These are phyloP conservation scores for Plecotus auritus DNA, from an alignment of 2,113 vertebrate species.

Conservation along the genomic window DNA sequence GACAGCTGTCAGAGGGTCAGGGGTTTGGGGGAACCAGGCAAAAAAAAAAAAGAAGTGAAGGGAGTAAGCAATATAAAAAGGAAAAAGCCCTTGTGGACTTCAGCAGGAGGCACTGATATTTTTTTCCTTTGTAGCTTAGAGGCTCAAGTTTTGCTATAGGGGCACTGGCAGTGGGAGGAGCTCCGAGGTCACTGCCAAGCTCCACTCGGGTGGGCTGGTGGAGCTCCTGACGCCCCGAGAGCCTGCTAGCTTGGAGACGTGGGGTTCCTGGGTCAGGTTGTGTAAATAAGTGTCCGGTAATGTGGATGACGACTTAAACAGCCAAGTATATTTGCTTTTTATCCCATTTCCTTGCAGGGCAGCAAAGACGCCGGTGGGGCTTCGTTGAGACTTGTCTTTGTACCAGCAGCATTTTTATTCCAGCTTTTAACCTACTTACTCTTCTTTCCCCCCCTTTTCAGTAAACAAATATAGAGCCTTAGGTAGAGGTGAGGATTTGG, in stretches of 20 bases:
- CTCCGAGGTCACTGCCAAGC: not conserved
- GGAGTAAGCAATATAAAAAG: not conserved
- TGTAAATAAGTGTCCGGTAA: constrained; percentile 66
- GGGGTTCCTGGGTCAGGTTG: constrained; percentile 36
- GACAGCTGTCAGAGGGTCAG: not conserved
- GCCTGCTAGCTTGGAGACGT: not conserved
- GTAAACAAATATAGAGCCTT: constrained; percentile 61
- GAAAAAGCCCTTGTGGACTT: not conserved
- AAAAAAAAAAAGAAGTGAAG: not conserved
- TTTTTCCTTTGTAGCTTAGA: not conserved
- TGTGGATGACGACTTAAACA: constrained; percentile 70
- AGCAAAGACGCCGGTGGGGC: constrained; percentile 51
- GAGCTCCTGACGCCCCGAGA: not conserved
- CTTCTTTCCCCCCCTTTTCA: not conserved
- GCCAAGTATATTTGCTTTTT: constrained; percentile 57
- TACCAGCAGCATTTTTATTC: constrained; percentile 64
- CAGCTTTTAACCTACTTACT: constrained; percentile 50
- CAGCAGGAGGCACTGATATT: not conserved
- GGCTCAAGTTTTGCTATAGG: not conserved
- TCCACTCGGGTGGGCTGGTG: not conserved
- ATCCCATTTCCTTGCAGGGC: constrained; percentile 48
- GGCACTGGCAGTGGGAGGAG: accelerated
- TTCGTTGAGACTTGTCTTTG: constrained; percentile 56
- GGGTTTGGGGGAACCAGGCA: not conserved
- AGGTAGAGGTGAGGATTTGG: constrained; percentile 45